These are phyloP conservation scores for Hoplostethus mediterraneus DNA, from an alignment of 2,797 vertebrate genomes.

Conservation along the genomic window DNA sequence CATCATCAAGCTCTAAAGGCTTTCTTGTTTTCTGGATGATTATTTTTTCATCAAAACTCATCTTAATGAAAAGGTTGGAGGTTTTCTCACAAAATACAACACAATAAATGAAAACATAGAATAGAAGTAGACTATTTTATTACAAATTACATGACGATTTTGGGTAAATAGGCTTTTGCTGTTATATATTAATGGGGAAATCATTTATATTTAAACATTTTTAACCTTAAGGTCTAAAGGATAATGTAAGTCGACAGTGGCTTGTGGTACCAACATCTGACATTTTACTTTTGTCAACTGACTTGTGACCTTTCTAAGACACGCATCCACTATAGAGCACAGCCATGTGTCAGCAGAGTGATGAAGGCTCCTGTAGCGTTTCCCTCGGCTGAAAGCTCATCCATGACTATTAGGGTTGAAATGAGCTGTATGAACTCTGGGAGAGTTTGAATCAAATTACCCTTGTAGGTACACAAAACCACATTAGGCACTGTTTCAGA, in stretches of 20 bases:
- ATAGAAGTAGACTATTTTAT: no score
- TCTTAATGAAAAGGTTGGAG: no score
- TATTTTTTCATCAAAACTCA: no score
- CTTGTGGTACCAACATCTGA: conserved; percentile 24
- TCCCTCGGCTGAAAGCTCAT: neutral
- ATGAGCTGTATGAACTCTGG: neutral
- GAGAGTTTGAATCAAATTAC: neutral
- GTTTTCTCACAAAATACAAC: no score
- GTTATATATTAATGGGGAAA: no score
- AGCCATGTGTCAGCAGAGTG: neutral
- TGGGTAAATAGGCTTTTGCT: no score
- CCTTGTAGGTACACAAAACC: neutral
- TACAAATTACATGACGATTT: neutral
- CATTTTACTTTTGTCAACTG: conserved; percentile 57
- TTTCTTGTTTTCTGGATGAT: no score
- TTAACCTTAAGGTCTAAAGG: neutral
- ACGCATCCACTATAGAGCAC: conserved; percentile 10
- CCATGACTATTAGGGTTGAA: neutral
- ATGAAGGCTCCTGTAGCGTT: neutral
- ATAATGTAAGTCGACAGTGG: conserved; percentile 22
- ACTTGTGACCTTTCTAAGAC: conserved; percentile 73
- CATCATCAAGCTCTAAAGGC: no score
- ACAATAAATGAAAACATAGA: no score
- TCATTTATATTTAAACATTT: neutral
- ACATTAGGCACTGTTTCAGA: no score